Conservation (phyloP, 2,113 vertebrate genomes). For the Nyctibius bracteatus region DNA sequence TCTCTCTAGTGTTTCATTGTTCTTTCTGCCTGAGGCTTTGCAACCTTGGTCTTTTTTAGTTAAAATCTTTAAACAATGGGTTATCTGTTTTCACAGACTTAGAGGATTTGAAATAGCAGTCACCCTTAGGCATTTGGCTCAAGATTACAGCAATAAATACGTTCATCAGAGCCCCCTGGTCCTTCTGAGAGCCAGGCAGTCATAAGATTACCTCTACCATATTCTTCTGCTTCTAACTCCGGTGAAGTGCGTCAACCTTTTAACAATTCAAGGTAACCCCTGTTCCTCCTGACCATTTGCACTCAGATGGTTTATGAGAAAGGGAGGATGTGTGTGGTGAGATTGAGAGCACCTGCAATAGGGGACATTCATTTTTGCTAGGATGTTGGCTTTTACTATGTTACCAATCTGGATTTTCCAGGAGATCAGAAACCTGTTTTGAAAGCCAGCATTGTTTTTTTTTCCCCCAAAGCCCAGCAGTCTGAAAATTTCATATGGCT, state of each 20-base stretch:
- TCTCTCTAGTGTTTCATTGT: slow-evolving; percentile 15
- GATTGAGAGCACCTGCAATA: background rate
- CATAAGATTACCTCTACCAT: background rate
- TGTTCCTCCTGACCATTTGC: background rate
- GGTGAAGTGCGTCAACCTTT: background rate
- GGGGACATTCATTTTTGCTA: background rate
- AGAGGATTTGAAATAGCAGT: slow-evolving; percentile 51
- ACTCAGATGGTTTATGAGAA: background rate
- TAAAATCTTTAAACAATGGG: slow-evolving; percentile 61
- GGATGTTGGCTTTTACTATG: background rate
- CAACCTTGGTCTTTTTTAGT: slow-evolving; percentile 38
- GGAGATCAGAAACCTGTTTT: background rate
- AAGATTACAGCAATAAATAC: slow-evolving; percentile 44
- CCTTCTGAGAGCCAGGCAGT: background rate
- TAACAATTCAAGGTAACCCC: background rate
- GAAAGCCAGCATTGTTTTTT: background rate
- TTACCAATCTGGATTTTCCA: background rate
- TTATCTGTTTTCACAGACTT: slow-evolving; percentile 54
- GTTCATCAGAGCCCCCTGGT: background rate
- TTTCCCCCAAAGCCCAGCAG: background rate
- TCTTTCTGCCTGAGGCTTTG: slow-evolving; percentile 43
- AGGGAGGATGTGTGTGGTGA: background rate
- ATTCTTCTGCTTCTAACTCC: background rate
- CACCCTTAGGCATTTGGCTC: slow-evolving; percentile 43
- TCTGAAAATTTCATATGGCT: background rate